These are phyloP conservation scores for Aurelia aurita complex sp. Pacific DNA, from an alignment of 30 jellyfish, hydroid and myxozoan species.

Conservation along the genomic window DNA sequence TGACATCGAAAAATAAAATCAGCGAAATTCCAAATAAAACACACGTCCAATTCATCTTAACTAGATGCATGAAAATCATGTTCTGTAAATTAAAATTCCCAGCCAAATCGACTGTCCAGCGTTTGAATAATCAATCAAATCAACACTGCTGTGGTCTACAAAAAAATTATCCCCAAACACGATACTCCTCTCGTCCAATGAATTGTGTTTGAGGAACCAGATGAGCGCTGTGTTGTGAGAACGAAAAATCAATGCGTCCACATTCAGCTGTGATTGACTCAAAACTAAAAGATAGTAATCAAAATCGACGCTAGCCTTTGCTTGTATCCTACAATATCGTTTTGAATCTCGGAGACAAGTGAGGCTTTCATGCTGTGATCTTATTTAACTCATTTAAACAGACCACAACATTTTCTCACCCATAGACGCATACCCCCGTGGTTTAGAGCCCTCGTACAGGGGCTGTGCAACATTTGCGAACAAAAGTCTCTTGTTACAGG, in stretches of 20 bases:
- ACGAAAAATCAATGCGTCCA: too few species aligned
- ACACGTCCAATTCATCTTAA: background rate
- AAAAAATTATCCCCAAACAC: too few species aligned
- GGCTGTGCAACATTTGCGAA: conserved; percentile 4
- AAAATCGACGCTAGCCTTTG: background rate
- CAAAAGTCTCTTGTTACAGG: conserved; percentile 5
- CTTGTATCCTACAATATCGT: conserved; percentile 1
- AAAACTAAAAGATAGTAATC: background rate
- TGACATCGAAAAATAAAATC: background rate
- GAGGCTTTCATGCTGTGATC: conserved; percentile 50
- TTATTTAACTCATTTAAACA: background rate
- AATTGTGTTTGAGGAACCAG: too few species aligned
- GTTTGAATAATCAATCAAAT: background rate
- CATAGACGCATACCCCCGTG: conserved; percentile 4
- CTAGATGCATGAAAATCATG: background rate
- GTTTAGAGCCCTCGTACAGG: background rate
- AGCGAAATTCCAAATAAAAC: background rate
- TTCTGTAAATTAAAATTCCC: background rate
- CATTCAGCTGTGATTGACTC: too few species aligned
- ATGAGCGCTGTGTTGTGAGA: too few species aligned
- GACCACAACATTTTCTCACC: conserved; percentile 51
- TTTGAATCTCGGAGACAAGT: conserved; percentile 31
- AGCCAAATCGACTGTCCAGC: too few species aligned
- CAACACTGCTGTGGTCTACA: background rate
- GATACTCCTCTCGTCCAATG: too few species aligned